These are phyloP conservation scores for Cecidostiba fungosa DNA, from an alignment of 2,888 invertebrate species.

Conservation along the genomic window DNA sequence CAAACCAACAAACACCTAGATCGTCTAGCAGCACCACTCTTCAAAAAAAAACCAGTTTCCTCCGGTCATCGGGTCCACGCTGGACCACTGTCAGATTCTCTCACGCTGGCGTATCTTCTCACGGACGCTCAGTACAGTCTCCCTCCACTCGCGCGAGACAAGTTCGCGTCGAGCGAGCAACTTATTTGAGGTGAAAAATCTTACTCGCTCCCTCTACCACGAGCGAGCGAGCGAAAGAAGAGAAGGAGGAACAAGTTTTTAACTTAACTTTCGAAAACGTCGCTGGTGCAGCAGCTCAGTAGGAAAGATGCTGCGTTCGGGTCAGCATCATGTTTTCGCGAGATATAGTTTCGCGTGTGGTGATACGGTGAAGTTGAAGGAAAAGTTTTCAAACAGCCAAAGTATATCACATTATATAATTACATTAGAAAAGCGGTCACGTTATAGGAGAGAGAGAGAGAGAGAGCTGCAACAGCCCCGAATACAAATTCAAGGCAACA, in stretches of 20 bases:
- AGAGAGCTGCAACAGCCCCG: neutral
- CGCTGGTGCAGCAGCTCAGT: constrained; percentile 71
- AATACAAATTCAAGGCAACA: constrained; percentile 9
- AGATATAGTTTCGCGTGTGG: neutral
- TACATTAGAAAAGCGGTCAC: constrained; percentile 16
- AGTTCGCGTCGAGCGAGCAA: constrained; percentile 52
- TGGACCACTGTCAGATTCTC: constrained; percentile 73
- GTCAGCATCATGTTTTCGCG: constrained; percentile 72
- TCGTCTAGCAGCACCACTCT: no score
- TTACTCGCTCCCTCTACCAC: constrained; percentile 5
- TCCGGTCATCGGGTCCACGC: constrained; percentile 53
- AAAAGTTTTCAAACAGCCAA: neutral
- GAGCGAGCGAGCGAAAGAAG: neutral
- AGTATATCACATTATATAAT: neutral
- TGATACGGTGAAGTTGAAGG: neutral
- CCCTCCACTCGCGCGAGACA: constrained; percentile 17
- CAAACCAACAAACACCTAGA: no score
- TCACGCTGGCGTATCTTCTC: constrained; percentile 75
- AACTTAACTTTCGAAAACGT: constrained; percentile 50
- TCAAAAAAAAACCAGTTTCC: constrained; percentile 42
- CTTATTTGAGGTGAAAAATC: constrained; percentile 46
- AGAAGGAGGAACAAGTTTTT: constrained; percentile 52
- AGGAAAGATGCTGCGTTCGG: constrained; percentile 73
- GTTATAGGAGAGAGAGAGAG: no score
- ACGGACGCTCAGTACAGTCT: constrained; percentile 26